Conservation (phyloP, 1,140 invertebrate species). For the Caenorhabditis tropicalis region DNA sequence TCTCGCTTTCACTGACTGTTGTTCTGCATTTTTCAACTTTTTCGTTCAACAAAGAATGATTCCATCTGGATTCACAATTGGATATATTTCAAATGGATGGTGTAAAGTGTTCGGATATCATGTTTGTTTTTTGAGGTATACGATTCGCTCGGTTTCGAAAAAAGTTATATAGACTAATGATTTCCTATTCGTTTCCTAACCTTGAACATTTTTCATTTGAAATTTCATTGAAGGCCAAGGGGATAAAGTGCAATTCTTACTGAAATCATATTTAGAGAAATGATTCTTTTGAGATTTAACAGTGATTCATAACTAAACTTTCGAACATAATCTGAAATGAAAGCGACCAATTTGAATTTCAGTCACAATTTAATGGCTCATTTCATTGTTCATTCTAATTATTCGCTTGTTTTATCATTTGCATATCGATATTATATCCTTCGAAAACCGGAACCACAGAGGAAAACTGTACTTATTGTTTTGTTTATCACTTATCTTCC, state of each 20-base stretch:
- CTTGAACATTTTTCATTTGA: no score
- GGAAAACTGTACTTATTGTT: slow-evolving; percentile 10
- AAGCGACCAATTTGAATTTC: no score
- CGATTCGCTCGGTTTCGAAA: no score
- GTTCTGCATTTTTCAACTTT: not conserved
- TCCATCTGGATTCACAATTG: slow-evolving; percentile 14
- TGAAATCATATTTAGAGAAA: no score
- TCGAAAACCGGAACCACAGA: not conserved
- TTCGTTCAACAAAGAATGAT: slow-evolving; percentile 30
- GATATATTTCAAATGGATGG: slow-evolving; percentile 23
- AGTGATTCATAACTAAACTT: no score
- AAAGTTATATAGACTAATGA: no score
- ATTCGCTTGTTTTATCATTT: slow-evolving; percentile 5
- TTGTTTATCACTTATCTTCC: not conserved
- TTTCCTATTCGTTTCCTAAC: no score
- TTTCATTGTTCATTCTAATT: slow-evolving; percentile 12
- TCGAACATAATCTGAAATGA: no score
- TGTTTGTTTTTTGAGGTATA: not conserved
- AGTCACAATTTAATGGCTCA: slow-evolving; percentile 25
- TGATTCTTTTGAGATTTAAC: no score
- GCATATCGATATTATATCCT: slow-evolving; percentile 38
- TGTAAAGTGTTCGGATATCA: not conserved
- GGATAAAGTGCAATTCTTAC: no score
- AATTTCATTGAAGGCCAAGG: no score
- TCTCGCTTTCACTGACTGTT: not conserved